A percentile compares a stretch with the other conserved stretches of the same genome.
Evolutionary conservation across 2,113 vertebrate genomes (phyloP).

Genomic region (Genyomyrus donnyi): DNA sequence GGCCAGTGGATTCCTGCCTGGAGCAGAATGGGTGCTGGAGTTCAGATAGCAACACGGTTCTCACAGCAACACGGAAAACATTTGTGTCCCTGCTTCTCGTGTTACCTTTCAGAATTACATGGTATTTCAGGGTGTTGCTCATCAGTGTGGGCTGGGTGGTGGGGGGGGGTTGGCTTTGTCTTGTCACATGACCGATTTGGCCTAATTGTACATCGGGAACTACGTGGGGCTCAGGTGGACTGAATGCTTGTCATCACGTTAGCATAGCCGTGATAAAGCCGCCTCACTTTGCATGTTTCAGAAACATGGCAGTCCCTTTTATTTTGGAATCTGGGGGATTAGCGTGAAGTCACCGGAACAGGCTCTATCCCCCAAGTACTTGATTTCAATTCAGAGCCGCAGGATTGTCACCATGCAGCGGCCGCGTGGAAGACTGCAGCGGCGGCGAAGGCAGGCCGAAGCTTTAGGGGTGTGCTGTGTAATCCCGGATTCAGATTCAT

Average conservation of each 20-base stretch:
- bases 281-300: background rate
- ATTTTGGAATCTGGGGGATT: background rate
- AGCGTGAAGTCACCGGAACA: background rate
- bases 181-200: background rate
- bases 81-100: background rate
- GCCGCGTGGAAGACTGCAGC: constrained; percentile 24
- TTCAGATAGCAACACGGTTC: background rate
- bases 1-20: background rate
- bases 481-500: constrained; percentile 51
- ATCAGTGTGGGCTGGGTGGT: background rate
- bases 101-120: background rate
- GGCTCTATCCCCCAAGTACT: background rate
- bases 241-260: background rate
- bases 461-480: constrained; percentile 24
- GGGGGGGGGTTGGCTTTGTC: background rate
- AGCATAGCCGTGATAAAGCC: background rate
- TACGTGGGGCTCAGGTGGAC: background rate
- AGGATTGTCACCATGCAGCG: constrained; percentile 14
- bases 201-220: background rate
- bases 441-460: background rate
- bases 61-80: background rate
- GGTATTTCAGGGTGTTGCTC: background rate
- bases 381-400: constrained; percentile 10
- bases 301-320: background rate
- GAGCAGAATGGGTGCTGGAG: background rate